A percentile compares a stretch with the other conserved stretches of the same genome.
Conservation (phyloP, 2,113 vertebrate genomes). For the Lycaon pictus region DNA sequence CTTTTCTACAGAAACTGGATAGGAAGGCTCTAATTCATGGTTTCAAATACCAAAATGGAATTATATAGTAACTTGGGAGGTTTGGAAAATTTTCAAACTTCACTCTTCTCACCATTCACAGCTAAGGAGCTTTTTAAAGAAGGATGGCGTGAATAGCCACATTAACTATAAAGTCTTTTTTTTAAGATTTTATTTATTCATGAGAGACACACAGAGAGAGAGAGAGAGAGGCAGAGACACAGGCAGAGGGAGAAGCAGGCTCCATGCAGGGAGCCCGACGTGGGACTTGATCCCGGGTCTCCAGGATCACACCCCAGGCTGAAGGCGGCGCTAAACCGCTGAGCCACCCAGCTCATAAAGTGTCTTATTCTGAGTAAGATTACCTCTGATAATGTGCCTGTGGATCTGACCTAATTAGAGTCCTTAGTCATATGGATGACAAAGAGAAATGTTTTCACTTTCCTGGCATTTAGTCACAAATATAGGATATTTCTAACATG, state of each 20-base stretch:
- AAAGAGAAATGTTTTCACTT: neutral
- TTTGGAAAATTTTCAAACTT: neutral
- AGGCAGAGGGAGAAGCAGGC: no score
- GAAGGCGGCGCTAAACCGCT: no score
- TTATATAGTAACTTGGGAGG: neutral
- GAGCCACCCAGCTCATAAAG: no score
- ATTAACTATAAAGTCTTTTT: neutral
- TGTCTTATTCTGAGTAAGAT: neutral
- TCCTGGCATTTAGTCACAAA: neutral
- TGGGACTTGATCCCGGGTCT: no score
- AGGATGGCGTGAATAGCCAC: neutral
- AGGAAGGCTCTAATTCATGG: neutral
- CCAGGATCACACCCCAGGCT: no score
- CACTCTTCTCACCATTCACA: neutral
- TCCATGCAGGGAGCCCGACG: no score
- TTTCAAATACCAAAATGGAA: neutral
- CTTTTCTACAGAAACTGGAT: neutral
- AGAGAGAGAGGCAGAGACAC: no score
- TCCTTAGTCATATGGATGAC: neutral
- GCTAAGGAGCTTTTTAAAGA: neutral
- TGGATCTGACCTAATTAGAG: neutral
- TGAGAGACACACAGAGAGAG: no score
- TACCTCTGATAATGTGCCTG: neutral
- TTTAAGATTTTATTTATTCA: no score
- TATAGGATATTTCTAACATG: neutral